Conservation (phyloP, 30 jellyfish, hydroid and myxozoan species). For the Mastigias papua region DNA sequence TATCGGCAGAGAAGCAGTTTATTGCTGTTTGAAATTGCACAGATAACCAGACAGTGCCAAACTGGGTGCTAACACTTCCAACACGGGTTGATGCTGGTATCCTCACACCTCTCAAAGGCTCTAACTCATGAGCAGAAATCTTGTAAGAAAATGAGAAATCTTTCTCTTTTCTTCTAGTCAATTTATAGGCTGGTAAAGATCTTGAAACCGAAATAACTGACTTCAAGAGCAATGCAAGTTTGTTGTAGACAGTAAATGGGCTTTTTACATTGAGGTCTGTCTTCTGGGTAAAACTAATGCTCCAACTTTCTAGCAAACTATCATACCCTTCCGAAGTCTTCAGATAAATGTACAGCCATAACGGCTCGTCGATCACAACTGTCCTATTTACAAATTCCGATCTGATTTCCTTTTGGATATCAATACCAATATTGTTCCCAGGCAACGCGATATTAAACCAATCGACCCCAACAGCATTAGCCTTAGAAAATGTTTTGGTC, state of each 20-base stretch:
- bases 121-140: constrained; percentile 51
- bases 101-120: constrained; percentile 19
- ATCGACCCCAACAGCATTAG: constrained; percentile 93
- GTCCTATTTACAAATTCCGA: constrained; percentile 64
- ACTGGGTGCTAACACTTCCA: constrained; percentile 87
- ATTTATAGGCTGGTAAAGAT: constrained; percentile 84
- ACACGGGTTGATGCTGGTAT: constrained; percentile 56
- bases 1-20: constrained; percentile 43
- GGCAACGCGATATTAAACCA: constrained; percentile 96
- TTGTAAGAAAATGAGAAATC: constrained; percentile 83
- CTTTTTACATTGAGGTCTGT: constrained; percentile 57
- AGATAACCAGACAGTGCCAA: constrained; percentile 60
- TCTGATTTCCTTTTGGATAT: constrained; percentile 73
- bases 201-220: constrained; percentile 84
- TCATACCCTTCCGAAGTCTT: constrained; percentile 89
- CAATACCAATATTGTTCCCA: constrained; percentile 54
- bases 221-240: constrained; percentile 80
- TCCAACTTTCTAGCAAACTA: constrained; percentile 92
- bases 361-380: constrained; percentile 75
- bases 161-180: constrained; percentile 76
- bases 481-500: constrained; percentile 74
- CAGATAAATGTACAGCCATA: constrained; percentile 74
- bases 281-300: constrained; percentile 39
- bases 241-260: constrained; percentile 84
- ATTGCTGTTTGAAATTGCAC: constrained; percentile 67